Base-by-base conservation (phyloP, 1,140 invertebrate genomes). In the Drosophila lini region DNA sequence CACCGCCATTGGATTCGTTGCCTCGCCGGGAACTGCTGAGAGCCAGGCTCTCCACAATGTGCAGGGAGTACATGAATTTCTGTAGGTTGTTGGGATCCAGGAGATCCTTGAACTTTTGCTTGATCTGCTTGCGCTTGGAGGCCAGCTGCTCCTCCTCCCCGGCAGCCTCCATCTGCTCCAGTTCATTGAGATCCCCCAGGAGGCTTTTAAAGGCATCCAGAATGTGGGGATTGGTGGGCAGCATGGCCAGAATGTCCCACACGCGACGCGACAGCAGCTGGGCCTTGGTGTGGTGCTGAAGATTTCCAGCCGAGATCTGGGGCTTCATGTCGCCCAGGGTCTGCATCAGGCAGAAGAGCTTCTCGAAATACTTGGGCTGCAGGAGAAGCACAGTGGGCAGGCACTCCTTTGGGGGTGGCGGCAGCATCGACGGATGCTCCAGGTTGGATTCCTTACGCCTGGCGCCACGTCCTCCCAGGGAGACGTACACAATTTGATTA, bases 61-160 rank as follows among this genome's bases (percentile, higher is more conserved):
- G 97, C 42, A 98, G 92, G 1, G 97, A 98, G 91, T 99, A 99
- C 97, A 98, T 98, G 45, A 99, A 94, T 90, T 98, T 98, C 92
- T 98, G 97, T 1, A 97, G 96, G 92, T 96, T 97, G 3, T 95
- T 95, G 1, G 97, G 97, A 93, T 98, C 96, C 1, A 99, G 93
- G 1, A 98, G 91, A 77, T 96, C 95, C 25, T 95, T 94, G 71
- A 97, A 92, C 69, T 95, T 94, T 52, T 91, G 84, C 53, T 91
- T 92, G 19, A 91, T 82, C 42, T 90, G 76, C n/a, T 91, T 91
- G 25, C 75, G 88, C 31, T 90, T 90, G 42, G 76, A 76, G 42
- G 69, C 73, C 38, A 88, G 42, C n/a, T 84, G 80, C 16, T 90
- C 73, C 53, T 91, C 82, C 15, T 82, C 75, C 8, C 83, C 61